phyloP scores from a whole-genome alignment of 2,797 vertebrate species.

The Pseudochaenichthys georgianus region DNA sequence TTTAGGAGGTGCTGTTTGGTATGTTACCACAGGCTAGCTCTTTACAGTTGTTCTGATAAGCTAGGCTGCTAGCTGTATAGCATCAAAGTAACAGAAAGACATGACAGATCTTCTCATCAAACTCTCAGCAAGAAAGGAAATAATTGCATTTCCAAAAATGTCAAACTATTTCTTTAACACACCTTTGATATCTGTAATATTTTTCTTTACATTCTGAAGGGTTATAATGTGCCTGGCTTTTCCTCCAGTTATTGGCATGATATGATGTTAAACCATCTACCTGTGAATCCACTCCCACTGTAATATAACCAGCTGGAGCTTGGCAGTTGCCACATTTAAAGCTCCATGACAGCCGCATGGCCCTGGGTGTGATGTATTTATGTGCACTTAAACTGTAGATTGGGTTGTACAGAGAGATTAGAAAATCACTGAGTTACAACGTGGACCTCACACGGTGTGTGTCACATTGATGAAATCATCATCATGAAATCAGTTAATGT shows the following conservation, averaged over 20 bases:
- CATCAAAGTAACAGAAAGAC: too few species aligned
- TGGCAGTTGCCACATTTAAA: conserved; percentile 47
- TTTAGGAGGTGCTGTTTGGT: neutral
- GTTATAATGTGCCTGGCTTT: conserved; percentile 46
- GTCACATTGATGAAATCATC: conserved; percentile 24
- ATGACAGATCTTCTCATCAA: neutral
- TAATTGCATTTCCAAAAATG: neutral
- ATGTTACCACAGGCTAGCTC: neutral
- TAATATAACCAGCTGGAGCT: conserved; percentile 50
- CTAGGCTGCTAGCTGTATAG: neutral
- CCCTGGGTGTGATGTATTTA: conserved; percentile 42
- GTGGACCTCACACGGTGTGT: conserved; percentile 5
- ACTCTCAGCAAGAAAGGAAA: conserved; percentile 7
- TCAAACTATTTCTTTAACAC: conserved; percentile 1
- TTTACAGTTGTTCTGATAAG: neutral
- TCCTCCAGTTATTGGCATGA: conserved; percentile 37
- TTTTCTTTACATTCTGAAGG: conserved; percentile 32
- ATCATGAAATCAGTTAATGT: too few species aligned
- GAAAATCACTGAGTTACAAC: conserved; percentile 28
- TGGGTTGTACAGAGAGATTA: conserved; percentile 37
- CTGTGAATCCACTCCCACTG: conserved; percentile 65
- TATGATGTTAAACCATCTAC: conserved; percentile 50
- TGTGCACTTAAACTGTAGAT: conserved; percentile 48
- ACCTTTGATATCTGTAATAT: conserved; percentile 30
- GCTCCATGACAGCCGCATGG: conserved; percentile 40